A percentile compares a stretch with the other conserved stretches of the same genome.
Evolutionary conservation across 2,888 invertebrate species (phyloP).

Genomic region (Orthonevra nobilis): DNA sequence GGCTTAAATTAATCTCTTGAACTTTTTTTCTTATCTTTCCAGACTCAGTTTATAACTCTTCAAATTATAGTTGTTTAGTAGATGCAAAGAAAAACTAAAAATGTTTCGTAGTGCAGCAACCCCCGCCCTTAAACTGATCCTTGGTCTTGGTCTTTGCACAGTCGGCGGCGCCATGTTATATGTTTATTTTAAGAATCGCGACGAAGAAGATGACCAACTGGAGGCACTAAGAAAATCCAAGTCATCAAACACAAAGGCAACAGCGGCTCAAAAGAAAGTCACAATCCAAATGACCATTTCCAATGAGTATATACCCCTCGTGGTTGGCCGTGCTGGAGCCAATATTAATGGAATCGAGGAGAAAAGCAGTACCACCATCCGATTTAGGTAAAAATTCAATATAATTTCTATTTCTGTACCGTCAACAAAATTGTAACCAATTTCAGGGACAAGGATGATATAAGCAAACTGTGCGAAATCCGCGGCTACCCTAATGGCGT

Average conservation of each 20-base stretch:
- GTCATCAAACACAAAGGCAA: constrained; percentile 20
- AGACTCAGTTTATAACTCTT: constrained; percentile 27
- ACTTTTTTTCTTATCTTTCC: neutral
- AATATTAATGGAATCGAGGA: constrained; percentile 88
- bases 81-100: constrained; percentile 45
- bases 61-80: neutral
- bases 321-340: constrained; percentile 89
- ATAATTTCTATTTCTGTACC: neutral
- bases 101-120: constrained; percentile 76
- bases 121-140: constrained; percentile 82
- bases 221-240: constrained; percentile 36
- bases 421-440: neutral
- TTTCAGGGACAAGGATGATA: constrained; percentile 82
- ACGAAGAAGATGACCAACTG: constrained; percentile 80
- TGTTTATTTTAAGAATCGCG: constrained; percentile 84
- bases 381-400: constrained; percentile 77
- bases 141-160: constrained; percentile 86
- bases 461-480: constrained; percentile 85
- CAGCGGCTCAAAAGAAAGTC: constrained; percentile 78
- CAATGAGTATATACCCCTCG: constrained; percentile 83
- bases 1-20: no score
- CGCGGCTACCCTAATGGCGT: constrained; percentile 85
- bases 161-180: constrained; percentile 86
- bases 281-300: constrained; percentile 83
- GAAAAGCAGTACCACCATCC: constrained; percentile 84